phyloP scores from a whole-genome alignment of 2,888 invertebrate genomes.

The Thysanoteuthis rhombus region DNA sequence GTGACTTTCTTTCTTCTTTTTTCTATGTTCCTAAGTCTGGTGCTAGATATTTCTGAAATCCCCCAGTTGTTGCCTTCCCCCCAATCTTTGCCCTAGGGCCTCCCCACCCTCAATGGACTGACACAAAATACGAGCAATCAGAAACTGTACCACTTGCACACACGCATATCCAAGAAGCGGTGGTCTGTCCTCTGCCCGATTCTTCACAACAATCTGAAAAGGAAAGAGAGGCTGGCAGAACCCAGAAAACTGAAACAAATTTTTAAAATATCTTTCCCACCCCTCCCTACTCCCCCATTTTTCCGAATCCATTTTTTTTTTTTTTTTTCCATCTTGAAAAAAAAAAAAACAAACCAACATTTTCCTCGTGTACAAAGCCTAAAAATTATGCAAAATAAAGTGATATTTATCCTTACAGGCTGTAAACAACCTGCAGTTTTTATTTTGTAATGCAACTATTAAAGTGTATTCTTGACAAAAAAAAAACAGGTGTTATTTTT shows the following conservation, averaged over 20 bases:
- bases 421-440: constrained; percentile 28
- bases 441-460: constrained; percentile 27
- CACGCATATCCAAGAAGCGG: background rate
- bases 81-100: background rate
- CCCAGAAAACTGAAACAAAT: background rate
- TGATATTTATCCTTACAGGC: constrained; percentile 29
- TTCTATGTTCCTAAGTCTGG: background rate
- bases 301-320: background rate
- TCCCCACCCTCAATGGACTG: background rate
- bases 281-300: background rate
- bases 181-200: background rate
- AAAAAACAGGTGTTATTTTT: background rate
- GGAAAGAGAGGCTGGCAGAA: background rate
- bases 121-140: background rate
- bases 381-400: constrained; percentile 29
- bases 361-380: constrained; percentile 13
- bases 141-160: too few species aligned
- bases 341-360: too few species aligned
- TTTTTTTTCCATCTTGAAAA: background rate
- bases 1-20: background rate
- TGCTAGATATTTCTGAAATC: background rate
- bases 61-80: background rate
- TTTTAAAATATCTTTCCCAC: background rate
- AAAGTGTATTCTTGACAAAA: constrained; percentile 24
- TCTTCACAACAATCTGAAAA: background rate